These are phyloP conservation scores for Sapayoa aenigma DNA, from an alignment of 2,113 vertebrate species.

Conservation along the genomic window DNA sequence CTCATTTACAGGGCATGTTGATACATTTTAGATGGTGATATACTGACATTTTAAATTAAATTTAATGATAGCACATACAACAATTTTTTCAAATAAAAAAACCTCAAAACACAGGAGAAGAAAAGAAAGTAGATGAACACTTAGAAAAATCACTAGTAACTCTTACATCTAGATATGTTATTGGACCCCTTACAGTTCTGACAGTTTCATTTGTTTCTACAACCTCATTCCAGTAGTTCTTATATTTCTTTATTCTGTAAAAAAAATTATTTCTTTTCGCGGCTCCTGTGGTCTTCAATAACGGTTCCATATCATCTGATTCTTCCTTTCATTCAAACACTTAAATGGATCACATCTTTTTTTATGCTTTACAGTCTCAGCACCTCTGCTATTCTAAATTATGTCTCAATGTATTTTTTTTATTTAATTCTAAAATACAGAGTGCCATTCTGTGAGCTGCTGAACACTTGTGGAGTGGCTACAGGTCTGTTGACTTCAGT, in stretches of 20 bases:
- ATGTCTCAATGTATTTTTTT: background rate
- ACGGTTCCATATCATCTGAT: background rate
- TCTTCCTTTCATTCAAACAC: background rate
- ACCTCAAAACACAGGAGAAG: background rate
- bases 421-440: background rate
- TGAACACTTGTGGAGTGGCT: background rate
- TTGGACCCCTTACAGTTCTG: background rate
- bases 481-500: background rate
- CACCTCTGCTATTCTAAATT: background rate
- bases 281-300: background rate
- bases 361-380: background rate
- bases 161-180: background rate
- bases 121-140: background rate
- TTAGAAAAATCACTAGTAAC: background rate
- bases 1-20: background rate
- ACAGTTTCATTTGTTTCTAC: background rate
- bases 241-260: background rate
- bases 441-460: background rate
- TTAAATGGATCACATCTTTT: background rate
- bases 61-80: background rate
- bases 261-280: background rate
- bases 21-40: background rate
- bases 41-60: constrained; percentile 6
- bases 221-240: background rate
- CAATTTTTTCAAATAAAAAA: background rate